phyloP scores from a whole-genome alignment of 2,797 vertebrate genomes.

The Sarcoramphus papa region DNA sequence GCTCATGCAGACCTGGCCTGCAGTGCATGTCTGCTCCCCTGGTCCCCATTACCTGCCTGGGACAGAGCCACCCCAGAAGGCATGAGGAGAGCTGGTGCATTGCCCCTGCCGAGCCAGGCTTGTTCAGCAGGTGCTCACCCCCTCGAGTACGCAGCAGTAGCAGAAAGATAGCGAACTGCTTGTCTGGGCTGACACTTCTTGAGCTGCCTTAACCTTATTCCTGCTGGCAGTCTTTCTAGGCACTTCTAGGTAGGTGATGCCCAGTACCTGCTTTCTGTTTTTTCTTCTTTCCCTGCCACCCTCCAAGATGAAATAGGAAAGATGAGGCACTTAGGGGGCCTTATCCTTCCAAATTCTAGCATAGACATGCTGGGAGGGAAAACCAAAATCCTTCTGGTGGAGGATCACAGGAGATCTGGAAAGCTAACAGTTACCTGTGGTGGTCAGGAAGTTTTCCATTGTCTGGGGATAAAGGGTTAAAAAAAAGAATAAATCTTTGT shows the following conservation, averaged over 20 bases:
- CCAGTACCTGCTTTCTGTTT: neutral
- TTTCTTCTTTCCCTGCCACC: neutral
- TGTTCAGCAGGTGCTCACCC: neutral
- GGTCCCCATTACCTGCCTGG: neutral
- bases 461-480: neutral
- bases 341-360: neutral
- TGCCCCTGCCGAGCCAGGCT: neutral
- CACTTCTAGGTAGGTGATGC: neutral
- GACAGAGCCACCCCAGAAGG: neutral
- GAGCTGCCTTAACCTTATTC: neutral
- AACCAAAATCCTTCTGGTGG: neutral
- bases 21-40: neutral
- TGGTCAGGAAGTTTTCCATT: neutral
- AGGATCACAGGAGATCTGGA: neutral
- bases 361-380: neutral
- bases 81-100: neutral
- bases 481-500: neutral
- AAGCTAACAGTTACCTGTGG: neutral
- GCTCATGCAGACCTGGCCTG: slow-evolving; percentile 59
- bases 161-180: neutral
- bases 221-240: neutral
- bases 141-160: neutral
- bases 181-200: neutral
- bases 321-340: neutral
- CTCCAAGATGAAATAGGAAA: neutral